Percentiles rank a stretch among this genome's conserved stretches.
Evolutionary conservation across 1,140 invertebrate genomes (phyloP).

Genomic region (Conus ventricosus): DNA sequence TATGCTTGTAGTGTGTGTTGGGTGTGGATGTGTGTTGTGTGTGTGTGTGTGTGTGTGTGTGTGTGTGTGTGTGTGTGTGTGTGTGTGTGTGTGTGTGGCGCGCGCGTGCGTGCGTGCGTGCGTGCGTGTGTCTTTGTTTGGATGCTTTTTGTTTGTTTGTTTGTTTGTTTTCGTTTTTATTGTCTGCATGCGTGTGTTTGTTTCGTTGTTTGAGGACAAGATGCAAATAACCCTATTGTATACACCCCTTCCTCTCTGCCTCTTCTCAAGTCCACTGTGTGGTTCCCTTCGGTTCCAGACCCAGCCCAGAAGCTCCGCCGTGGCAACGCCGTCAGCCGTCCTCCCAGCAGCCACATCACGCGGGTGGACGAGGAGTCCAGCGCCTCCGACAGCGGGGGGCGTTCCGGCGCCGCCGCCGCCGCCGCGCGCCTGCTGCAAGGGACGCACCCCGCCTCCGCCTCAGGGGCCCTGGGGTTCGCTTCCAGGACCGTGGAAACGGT

Average conservation of each 20-base stretch:
- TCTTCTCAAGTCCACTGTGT: neutral
- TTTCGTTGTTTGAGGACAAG: too few species aligned
- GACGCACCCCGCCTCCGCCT: neutral
- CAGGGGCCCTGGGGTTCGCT: neutral
- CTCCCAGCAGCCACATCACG: slow-evolving; percentile 60
- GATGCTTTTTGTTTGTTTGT: neutral
- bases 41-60: too few species aligned
- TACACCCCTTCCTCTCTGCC: slow-evolving; percentile 16
- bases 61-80: too few species aligned
- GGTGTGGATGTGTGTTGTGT: too few species aligned
- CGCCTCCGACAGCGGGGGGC: slow-evolving; percentile 48
- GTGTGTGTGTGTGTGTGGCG: too few species aligned
- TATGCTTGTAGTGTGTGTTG: too few species aligned
- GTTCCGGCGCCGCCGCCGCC: slow-evolving; percentile 22
- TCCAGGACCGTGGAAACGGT: slow-evolving; percentile 59
- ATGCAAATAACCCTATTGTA: too few species aligned
- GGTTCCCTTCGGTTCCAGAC: slow-evolving; percentile 43
- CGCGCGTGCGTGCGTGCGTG: too few species aligned
- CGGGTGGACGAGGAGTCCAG: slow-evolving; percentile 65
- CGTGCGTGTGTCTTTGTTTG: too few species aligned
- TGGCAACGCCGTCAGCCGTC: slow-evolving; percentile 51
- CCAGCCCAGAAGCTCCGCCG: slow-evolving; percentile 53
- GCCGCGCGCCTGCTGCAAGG: neutral
- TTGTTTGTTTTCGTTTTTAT: slow-evolving; percentile 6
- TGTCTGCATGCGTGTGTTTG: neutral